A percentile compares a stretch with the other conserved stretches of the same genome.
These are phyloP conservation scores for Osmerus mordax DNA, from an alignment of 2,113 vertebrate species.

Conservation along the genomic window DNA sequence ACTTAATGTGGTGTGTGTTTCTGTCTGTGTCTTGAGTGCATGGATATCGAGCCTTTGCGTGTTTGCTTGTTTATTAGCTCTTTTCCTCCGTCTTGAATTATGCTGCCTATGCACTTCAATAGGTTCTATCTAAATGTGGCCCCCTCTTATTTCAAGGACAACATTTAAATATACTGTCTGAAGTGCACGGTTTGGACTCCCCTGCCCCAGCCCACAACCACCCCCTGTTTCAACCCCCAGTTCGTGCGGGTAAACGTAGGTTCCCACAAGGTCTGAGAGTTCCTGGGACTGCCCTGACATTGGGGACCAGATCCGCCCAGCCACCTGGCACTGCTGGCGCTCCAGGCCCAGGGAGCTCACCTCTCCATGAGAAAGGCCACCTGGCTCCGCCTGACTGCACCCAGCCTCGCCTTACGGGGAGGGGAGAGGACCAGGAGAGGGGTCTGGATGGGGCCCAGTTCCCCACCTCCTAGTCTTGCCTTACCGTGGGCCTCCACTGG, in stretches of 20 bases:
- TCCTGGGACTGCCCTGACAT: slow-evolving; percentile 17
- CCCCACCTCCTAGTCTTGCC: slow-evolving; percentile 33
- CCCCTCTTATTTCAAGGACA: no score
- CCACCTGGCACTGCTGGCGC: slow-evolving; percentile 50
- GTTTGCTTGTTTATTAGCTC: not conserved
- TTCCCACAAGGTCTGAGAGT: slow-evolving; percentile 11
- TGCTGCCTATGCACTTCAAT: no score
- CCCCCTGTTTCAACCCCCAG: not conserved
- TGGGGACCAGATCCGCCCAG: slow-evolving; percentile 13
- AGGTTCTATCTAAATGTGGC: no score
- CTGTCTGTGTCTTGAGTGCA: slow-evolving; percentile 36
- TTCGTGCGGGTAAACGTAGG: not conserved
- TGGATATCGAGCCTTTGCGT: slow-evolving; percentile 24
- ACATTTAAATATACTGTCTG: no score
- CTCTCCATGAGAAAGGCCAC: slow-evolving; percentile 36
- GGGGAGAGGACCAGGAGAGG: slow-evolving; percentile 1
- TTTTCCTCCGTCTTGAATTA: no score
- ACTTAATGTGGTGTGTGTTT: slow-evolving; percentile 57
- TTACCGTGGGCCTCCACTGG: slow-evolving; percentile 41
- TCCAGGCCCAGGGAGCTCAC: slow-evolving; percentile 35
- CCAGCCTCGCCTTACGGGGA: not conserved
- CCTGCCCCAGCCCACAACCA: no score
- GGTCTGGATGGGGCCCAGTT: slow-evolving; percentile 22
- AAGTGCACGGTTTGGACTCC: no score
- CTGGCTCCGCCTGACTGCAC: slow-evolving; percentile 46